Percentiles rank a stretch among this genome's conserved stretches.
Conservation (phyloP, 2,113 vertebrate species). For the Phodopus roborovskii region DNA sequence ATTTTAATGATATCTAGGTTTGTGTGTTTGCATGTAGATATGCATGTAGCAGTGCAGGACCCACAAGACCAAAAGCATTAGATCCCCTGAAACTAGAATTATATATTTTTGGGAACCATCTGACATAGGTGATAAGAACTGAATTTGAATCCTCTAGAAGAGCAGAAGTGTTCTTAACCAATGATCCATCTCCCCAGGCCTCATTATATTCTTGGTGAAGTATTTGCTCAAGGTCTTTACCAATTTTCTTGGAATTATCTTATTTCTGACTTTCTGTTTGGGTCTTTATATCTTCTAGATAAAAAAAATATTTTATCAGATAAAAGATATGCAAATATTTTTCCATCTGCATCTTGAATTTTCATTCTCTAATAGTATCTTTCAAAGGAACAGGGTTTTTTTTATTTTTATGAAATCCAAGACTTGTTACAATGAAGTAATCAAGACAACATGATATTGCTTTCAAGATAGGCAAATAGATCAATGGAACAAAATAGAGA, state of each 20-base stretch:
- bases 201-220: background rate
- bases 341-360: constrained; percentile 28
- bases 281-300: constrained; percentile 27
- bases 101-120: background rate
- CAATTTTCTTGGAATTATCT: background rate
- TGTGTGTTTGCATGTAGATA: background rate
- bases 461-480: constrained; percentile 39
- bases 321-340: constrained; percentile 40
- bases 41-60: background rate
- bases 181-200: background rate
- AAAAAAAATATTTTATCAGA: background rate
- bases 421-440: constrained; percentile 10
- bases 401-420: constrained; percentile 29
- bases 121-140: background rate
- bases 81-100: background rate
- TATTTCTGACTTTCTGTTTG: constrained; percentile 32
- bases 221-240: background rate
- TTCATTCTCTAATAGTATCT: constrained; percentile 15
- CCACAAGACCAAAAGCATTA: background rate
- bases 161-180: background rate
- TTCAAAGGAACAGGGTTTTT: constrained; percentile 54
- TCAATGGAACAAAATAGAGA: constrained; percentile 31
- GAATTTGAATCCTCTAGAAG: background rate
- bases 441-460: background rate
- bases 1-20: background rate